Percentiles rank a stretch among this genome's conserved stretches.
phyloP scores from a whole-genome alignment of 2,113 vertebrate species.

The Gulo gulo region DNA sequence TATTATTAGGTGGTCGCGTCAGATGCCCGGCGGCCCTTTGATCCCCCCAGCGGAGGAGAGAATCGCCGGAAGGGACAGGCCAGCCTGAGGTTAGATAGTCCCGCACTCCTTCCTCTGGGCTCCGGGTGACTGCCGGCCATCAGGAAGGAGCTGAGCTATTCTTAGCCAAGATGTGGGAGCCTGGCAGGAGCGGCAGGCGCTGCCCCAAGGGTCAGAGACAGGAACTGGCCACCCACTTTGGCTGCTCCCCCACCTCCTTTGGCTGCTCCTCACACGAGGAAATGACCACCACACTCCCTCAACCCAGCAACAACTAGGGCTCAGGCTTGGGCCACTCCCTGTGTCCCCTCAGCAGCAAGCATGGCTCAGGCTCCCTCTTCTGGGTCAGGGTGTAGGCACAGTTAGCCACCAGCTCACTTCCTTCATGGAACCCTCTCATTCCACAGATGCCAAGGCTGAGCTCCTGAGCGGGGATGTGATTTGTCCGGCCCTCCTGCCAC shows the following conservation, averaged over 20 bases:
- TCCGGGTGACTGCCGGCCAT: not conserved
- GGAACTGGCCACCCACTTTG: slow-evolving; percentile 67
- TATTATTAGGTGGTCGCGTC: slow-evolving; percentile 35
- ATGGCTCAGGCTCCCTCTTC: not conserved
- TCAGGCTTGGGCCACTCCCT: not conserved
- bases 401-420: not conserved
- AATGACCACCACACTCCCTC: not conserved
- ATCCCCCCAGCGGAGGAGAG: slow-evolving; percentile 68
- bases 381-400: not conserved
- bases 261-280: slow-evolving; percentile 50
- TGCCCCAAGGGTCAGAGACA: slow-evolving; percentile 52
- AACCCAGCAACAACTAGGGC: not conserved
- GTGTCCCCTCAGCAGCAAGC: not conserved
- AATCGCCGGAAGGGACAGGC: slow-evolving; percentile 80
- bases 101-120: slow-evolving; percentile 48
- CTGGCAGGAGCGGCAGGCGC: slow-evolving; percentile 33
- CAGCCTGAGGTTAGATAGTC: slow-evolving; percentile 57
- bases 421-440: not conserved
- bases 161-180: slow-evolving; percentile 62
- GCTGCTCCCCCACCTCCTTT: slow-evolving; percentile 56
- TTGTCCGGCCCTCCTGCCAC: not conserved
- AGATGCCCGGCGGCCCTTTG: slow-evolving; percentile 55
- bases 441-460: not conserved
- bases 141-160: slow-evolving; percentile 71
- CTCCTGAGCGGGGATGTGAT: not conserved